Evolutionary conservation across 30 jellyfish, hydroid and myxozoan species (phyloP).

Genomic region (Hydractinia echinata): DNA sequence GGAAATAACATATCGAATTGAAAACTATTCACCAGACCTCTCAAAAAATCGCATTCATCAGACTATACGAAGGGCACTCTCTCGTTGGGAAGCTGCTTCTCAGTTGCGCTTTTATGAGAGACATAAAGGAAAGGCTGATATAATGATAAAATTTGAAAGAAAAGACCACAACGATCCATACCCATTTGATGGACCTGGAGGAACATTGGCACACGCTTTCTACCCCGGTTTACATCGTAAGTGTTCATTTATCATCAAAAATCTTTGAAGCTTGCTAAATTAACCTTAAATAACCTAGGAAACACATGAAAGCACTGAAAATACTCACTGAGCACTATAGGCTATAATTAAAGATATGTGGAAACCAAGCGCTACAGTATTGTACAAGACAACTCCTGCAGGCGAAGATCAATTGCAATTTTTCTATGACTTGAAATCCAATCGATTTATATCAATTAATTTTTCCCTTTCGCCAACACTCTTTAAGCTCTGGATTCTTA

Average conservation of each 20-base stretch:
- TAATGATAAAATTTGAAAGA: constrained; percentile 48
- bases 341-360: too few relatives aligned
- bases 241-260: background rate
- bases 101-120: constrained; percentile 55
- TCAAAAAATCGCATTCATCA: constrained; percentile 30
- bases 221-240: constrained; percentile 51
- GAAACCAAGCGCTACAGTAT: too few relatives aligned
- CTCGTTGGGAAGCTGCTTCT: constrained; percentile 66
- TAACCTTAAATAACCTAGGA: background rate
- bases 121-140: constrained; percentile 59
- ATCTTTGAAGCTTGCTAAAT: background rate
- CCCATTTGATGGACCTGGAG: constrained; percentile 96
- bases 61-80: constrained; percentile 43
- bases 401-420: too few relatives aligned
- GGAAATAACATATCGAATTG: constrained; percentile 54
- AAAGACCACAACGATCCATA: constrained; percentile 68
- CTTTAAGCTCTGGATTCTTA: too few relatives aligned
- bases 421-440: too few relatives aligned
- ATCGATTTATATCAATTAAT: too few relatives aligned
- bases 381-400: too few relatives aligned
- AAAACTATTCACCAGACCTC: constrained; percentile 47
- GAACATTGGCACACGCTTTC: constrained; percentile 94
- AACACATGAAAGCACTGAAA: too few relatives aligned
- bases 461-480: too few relatives aligned
- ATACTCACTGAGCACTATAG: too few relatives aligned